Evolutionary conservation across 2,113 vertebrate genomes (phyloP).

Genomic region (Ranitomeya imitator): DNA sequence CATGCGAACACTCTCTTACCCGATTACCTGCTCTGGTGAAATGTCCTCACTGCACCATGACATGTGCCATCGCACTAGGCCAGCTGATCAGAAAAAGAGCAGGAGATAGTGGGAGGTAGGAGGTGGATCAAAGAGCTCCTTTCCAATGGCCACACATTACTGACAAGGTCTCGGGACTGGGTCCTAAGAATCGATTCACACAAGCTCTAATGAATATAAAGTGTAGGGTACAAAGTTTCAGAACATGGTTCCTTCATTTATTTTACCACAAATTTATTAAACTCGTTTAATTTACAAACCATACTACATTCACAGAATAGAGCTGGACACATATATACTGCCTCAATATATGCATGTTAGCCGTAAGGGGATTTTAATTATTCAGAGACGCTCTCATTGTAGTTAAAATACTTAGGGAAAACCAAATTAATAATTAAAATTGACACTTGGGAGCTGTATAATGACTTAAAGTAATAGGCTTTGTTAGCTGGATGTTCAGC

Average conservation of each 20-base stretch:
- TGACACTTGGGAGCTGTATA: conserved; percentile 60
- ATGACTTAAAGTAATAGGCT: conserved; percentile 35
- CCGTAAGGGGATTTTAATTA: conserved; percentile 57
- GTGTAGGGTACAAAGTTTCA: neutral
- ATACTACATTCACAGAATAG: neutral
- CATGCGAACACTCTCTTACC: no score
- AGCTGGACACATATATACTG: neutral
- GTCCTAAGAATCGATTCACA: no score
- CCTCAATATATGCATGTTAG: neutral
- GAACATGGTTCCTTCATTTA: neutral
- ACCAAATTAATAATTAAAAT: conserved; percentile 67
- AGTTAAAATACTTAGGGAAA: conserved; percentile 67
- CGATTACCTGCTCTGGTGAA: no score
- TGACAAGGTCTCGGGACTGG: no score
- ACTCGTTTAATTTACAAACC: no score
- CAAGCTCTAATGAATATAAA: neutral
- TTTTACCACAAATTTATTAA: neutral
- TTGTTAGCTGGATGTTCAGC: neutral
- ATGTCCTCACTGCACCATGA: no score
- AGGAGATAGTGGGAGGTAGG: no score
- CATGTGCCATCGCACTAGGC: no score
- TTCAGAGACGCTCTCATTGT: conserved; percentile 66
- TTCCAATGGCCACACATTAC: no score
- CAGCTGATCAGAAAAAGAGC: no score
- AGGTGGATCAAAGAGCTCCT: no score